phyloP scores from a whole-genome alignment of 2,888 invertebrate species.

The Polymixis flavicincta region DNA sequence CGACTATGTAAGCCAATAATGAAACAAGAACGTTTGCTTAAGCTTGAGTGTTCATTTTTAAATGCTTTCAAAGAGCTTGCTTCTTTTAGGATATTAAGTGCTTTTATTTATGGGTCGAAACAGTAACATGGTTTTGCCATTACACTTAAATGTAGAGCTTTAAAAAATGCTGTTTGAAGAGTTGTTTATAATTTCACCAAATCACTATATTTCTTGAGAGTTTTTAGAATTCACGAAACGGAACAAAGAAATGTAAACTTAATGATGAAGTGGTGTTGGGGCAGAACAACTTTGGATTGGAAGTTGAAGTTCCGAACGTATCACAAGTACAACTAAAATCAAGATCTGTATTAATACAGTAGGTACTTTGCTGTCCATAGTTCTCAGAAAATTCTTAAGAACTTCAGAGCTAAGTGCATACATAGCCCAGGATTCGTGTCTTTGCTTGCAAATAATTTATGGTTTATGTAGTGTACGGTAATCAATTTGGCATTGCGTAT shows the following conservation, averaged over 20 bases:
- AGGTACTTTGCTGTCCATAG: neutral
- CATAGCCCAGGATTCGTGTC: neutral
- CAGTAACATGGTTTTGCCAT: neutral
- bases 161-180: neutral
- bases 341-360: neutral
- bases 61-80: constrained; percentile 13
- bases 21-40: constrained; percentile 25
- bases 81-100: constrained; percentile 11
- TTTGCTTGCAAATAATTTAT: neutral
- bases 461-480: too few relatives aligned
- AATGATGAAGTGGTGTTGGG: too few relatives aligned
- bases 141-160: neutral
- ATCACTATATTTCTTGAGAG: neutral
- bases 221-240: neutral
- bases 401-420: neutral
- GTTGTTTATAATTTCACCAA: neutral
- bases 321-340: neutral
- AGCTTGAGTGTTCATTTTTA: neutral
- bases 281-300: neutral
- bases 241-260: neutral
- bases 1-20: constrained; percentile 22
- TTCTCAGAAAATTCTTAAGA: neutral
- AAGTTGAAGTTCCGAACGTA: neutral
- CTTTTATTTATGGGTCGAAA: too few relatives aligned
- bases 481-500: neutral